Evolutionary conservation across 1,140 invertebrate species (phyloP).

Genomic region (Dinoponera quadriceps): DNA sequence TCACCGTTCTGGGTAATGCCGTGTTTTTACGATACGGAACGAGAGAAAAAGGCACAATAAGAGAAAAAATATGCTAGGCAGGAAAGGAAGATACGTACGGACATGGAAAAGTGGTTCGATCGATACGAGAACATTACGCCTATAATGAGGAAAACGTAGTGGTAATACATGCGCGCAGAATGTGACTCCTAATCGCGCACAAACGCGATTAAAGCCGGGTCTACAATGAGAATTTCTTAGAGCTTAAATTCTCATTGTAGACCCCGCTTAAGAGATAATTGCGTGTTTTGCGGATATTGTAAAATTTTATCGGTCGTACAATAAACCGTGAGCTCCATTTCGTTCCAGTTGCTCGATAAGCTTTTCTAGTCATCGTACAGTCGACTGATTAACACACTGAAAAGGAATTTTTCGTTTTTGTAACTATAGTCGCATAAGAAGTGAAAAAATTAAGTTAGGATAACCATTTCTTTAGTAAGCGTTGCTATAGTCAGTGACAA

Average conservation of each 20-base stretch:
- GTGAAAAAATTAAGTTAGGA: no score
- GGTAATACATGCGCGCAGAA: neutral
- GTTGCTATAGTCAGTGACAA: neutral
- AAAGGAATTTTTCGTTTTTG: no score
- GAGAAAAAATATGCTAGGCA: neutral
- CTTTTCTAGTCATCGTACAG: no score
- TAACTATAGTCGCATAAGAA: no score
- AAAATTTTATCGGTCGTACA: conserved; percentile 2
- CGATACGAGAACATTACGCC: neutral
- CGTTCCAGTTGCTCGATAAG: no score
- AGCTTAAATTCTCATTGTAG: no score
- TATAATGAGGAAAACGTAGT: conserved; percentile 15
- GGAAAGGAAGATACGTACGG: no score
- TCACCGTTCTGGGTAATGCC: conserved; percentile 82
- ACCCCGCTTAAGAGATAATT: neutral
- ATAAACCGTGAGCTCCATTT: neutral
- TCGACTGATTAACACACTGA: no score
- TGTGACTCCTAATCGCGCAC: neutral
- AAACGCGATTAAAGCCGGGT: no score
- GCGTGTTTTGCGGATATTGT: neutral
- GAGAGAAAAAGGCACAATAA: neutral
- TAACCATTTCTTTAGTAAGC: neutral
- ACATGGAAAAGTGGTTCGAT: conserved; percentile 1
- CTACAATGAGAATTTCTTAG: no score
- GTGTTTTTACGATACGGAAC: conserved; percentile 20